Base-by-base conservation (phyloP, 2,797 vertebrate species). In the Heterohyrax brucei region DNA sequence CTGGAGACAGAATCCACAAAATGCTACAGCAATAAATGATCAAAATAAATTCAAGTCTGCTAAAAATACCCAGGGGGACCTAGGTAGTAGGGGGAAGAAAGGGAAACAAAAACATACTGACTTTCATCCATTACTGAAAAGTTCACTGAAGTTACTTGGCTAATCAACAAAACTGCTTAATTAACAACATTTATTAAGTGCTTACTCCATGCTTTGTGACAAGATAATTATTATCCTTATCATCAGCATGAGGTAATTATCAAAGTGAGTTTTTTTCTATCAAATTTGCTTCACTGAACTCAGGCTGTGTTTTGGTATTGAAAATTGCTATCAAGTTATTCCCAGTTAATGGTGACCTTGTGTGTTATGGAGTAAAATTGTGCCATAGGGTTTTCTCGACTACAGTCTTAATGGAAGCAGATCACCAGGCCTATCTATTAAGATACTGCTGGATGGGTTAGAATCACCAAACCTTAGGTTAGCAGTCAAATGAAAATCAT, bases 41-140 rank as follows among this genome's bases (percentile, higher is more conserved):
- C 66, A 39, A 75, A 90, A 81, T 77, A 50, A 48, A n/a, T 90
- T 93, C 48, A 44, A 66, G 5, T 53, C 8, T 87, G 77, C 72
- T 85, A 50, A 90, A 81, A 89, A 59, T 48, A 70, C 18, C n/a
- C 3, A 26, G 22, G 26, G 62, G 28, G 22, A 22, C 10, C 22
- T 62, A 50, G 18, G 19, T 59, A 28, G 30, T 39, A 33, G 33
- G 6, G 7, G 53, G 16, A 19, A 3, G 4, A 7, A 62, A 66
- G 30, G 68, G 53, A 84, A 85, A 80, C 66, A 79, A 66, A 91
- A 84, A 24, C 66, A 3, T 33, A 56, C 33, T 59, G 21, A 26
- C 24, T 76, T 87, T 66, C 50, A 83, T 30, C 39, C 44, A 75
- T 39, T 33, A 75, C 77, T 21, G 39, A 68, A 77, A 76, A 87